Evolutionary conservation across 1,140 invertebrate genomes (phyloP).

Genomic region (Anastrepha ludens): DNA sequence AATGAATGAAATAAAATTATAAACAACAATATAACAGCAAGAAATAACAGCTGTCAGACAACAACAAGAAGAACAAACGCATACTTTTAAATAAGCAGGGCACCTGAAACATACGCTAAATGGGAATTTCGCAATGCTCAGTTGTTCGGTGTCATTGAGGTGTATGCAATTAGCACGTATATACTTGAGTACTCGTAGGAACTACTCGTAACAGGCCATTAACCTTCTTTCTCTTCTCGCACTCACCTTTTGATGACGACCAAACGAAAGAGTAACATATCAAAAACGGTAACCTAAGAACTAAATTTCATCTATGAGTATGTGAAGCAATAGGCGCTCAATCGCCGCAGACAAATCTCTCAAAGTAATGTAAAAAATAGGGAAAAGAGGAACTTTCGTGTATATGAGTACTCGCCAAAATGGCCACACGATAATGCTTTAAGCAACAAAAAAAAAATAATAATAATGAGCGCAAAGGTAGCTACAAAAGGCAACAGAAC

Average conservation of each 20-base stretch:
- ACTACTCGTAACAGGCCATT: conserved; percentile 44
- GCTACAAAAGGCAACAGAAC: neutral
- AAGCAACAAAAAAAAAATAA: neutral
- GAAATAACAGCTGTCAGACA: neutral
- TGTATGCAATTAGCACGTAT: conserved; percentile 16
- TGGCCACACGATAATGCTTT: neutral
- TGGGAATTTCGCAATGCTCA: neutral
- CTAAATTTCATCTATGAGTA: neutral
- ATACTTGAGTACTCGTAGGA: neutral
- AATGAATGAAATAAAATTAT: neutral
- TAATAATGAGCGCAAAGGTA: neutral
- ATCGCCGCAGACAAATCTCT: neutral
- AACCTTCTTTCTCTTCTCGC: conserved; percentile 35
- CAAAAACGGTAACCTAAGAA: neutral
- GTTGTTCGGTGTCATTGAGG: conserved; percentile 28
- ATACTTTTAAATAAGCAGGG: neutral
- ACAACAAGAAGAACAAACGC: neutral
- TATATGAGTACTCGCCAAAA: neutral
- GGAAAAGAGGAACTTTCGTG: neutral
- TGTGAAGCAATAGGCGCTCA: conserved; percentile 3
- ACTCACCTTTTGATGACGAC: neutral
- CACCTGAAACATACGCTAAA: neutral
- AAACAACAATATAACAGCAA: conserved; percentile 8
- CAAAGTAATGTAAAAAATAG: neutral
- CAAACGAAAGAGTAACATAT: neutral